Evolutionary conservation across 2,113 vertebrate genomes (phyloP).

Genomic region (Passer domesticus): DNA sequence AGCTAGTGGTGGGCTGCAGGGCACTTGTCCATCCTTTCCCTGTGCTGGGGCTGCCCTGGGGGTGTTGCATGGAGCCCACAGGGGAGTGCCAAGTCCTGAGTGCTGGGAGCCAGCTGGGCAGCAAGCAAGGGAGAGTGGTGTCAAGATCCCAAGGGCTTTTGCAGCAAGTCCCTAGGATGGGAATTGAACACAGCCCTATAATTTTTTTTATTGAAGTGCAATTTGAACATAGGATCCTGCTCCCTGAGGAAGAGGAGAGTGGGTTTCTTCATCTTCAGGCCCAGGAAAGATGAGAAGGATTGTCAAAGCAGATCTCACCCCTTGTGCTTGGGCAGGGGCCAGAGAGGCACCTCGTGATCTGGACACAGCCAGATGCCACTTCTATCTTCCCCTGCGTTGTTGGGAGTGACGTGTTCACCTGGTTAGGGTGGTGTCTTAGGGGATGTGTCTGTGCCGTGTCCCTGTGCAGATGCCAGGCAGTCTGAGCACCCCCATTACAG

Average conservation of each 20-base stretch:
- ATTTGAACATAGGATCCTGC: background rate
- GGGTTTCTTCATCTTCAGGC: background rate
- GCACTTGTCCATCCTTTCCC: background rate
- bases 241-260: background rate
- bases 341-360: background rate
- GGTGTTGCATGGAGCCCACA: fast-evolving
- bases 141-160: background rate
- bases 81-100: fast-evolving
- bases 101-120: background rate
- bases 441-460: fast-evolving
- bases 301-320: background rate
- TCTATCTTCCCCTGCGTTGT: background rate
- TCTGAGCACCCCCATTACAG: background rate
- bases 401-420: background rate
- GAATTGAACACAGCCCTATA: fast-evolving
- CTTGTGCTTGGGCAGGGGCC: background rate
- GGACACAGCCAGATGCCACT: background rate
- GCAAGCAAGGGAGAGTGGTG: background rate
- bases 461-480: no score
- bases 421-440: no score
- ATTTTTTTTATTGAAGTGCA: background rate
- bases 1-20: background rate
- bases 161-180: background rate
- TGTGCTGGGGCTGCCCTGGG: background rate
- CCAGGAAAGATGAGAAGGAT: background rate